Evolutionary conservation across 2,797 vertebrate species (phyloP).

Genomic region (Mionectes olivaceus): DNA sequence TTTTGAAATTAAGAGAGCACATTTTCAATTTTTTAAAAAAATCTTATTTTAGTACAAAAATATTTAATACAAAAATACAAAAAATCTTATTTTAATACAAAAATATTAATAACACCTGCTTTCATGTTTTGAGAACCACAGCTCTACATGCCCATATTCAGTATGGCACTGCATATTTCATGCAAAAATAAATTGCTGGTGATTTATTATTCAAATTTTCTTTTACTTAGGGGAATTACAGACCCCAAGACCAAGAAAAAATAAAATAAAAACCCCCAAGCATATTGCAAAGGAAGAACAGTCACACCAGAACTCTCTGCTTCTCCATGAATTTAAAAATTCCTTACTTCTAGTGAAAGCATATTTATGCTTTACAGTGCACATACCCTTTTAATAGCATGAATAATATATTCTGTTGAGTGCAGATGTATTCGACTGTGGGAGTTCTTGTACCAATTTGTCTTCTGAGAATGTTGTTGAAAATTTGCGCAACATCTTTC

Average conservation of each 20-base stretch:
- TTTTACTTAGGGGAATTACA: neutral
- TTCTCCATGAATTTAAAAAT: neutral
- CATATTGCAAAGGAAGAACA: neutral
- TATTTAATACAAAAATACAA: too few relatives aligned
- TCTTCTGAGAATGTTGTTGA: conserved; percentile 97
- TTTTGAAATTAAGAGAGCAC: neutral
- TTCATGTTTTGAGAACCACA: neutral
- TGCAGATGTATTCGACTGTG: conserved; percentile 97
- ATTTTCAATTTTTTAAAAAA: neutral
- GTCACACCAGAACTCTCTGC: neutral
- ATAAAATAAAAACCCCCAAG: neutral
- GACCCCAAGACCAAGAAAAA: neutral
- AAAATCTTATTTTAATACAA: neutral
- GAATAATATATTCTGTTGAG: conserved; percentile 97
- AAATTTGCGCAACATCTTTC: conserved; percentile 98
- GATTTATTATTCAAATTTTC: neutral
- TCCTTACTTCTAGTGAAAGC: neutral
- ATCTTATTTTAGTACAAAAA: neutral
- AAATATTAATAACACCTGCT: neutral
- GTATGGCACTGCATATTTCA: neutral
- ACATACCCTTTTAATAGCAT: conserved; percentile 97
- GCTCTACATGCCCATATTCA: neutral
- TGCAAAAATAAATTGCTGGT: neutral
- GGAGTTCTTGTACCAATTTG: conserved; percentile 97
- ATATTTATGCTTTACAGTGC: neutral